Conservation (phyloP, 2,888 invertebrate genomes). For the Caenorhabditis afra region DNA sequence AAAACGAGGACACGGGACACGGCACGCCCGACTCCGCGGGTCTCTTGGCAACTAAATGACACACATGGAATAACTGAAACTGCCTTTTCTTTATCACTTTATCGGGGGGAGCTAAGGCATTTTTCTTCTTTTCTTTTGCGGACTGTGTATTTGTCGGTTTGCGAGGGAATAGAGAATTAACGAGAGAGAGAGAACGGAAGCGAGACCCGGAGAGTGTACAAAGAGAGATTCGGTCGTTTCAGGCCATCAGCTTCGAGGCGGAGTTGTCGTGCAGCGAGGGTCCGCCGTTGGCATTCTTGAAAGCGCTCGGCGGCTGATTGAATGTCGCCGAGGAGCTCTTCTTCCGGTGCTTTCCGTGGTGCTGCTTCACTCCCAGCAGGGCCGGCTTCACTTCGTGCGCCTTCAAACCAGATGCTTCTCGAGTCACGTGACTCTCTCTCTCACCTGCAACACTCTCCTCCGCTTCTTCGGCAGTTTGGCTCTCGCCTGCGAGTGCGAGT, state of each 20-base stretch:
- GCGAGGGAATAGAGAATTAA: background rate
- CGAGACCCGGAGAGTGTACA: background rate
- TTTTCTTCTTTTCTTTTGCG: background rate
- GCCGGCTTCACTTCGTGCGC: slow-evolving; percentile 75
- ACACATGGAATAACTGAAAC: slow-evolving; percentile 34
- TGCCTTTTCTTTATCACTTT: slow-evolving; percentile 10
- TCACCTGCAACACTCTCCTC: slow-evolving; percentile 72
- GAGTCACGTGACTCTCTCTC: background rate
- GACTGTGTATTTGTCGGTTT: background rate
- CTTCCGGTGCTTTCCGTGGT: slow-evolving; percentile 69
- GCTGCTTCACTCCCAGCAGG: slow-evolving; percentile 62
- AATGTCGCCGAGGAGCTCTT: slow-evolving; percentile 66
- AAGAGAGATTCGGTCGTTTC: slow-evolving; percentile 7
- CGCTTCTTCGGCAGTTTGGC: slow-evolving; percentile 74
- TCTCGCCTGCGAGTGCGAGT: slow-evolving; percentile 77
- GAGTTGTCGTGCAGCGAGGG: slow-evolving; percentile 57
- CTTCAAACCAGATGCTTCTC: slow-evolving; percentile 51
- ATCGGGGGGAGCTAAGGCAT: background rate
- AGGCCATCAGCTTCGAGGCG: slow-evolving; percentile 61
- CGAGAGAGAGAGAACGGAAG: slow-evolving; percentile 8
- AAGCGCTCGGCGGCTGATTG: slow-evolving; percentile 37
- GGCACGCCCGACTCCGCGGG: background rate
- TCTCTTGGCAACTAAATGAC: slow-evolving; percentile 43
- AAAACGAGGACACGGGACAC: slow-evolving; percentile 39
- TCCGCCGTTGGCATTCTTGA: slow-evolving; percentile 63